Percentiles rank a stretch among this genome's conserved stretches.
phyloP scores from a whole-genome alignment of 37 sponge, comb jelly and placozoan genomes.

The Diacarnus erythraeanus region DNA sequence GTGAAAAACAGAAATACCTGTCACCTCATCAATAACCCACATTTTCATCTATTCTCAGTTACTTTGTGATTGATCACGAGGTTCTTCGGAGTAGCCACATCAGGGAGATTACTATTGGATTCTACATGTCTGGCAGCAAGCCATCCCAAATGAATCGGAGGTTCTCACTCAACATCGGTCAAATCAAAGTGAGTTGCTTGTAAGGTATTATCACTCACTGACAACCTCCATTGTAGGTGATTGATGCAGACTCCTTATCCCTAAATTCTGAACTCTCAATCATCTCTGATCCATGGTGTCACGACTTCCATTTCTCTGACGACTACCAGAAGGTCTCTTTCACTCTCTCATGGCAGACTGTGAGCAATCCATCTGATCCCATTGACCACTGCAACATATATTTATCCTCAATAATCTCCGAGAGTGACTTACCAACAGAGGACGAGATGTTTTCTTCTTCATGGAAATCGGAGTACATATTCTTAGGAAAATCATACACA shows the following conservation, averaged over 20 bases:
- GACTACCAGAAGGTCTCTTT: conserved; percentile 18
- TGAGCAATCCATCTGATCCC: conserved; percentile 36
- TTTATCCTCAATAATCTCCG: neutral
- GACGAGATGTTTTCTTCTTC: neutral
- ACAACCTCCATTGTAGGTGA: conserved; percentile 21
- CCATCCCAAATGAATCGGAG: neutral
- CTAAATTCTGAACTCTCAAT: neutral
- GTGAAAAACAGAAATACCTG: too few relatives aligned
- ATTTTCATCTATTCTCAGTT: too few relatives aligned
- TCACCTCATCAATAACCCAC: too few relatives aligned
- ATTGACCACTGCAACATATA: conserved; percentile 71
- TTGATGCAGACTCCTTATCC: conserved; percentile 30
- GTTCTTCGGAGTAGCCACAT: conserved; percentile 6
- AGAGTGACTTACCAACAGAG: neutral
- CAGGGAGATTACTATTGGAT: conserved; percentile 33
- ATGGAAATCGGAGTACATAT: conserved; percentile 37
- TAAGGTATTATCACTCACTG: neutral
- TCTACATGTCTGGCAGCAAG: conserved; percentile 7
- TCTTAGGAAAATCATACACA: conserved; percentile 30
- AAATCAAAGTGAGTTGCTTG: conserved; percentile 58
- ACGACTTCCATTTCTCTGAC: conserved; percentile 6
- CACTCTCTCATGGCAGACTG: conserved; percentile 40
- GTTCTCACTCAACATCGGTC: conserved; percentile 46
- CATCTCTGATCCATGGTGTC: conserved; percentile 29
- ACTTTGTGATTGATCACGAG: conserved; percentile 42